phyloP scores from a whole-genome alignment of 2,888 invertebrate species.

The Pecten maximus region DNA sequence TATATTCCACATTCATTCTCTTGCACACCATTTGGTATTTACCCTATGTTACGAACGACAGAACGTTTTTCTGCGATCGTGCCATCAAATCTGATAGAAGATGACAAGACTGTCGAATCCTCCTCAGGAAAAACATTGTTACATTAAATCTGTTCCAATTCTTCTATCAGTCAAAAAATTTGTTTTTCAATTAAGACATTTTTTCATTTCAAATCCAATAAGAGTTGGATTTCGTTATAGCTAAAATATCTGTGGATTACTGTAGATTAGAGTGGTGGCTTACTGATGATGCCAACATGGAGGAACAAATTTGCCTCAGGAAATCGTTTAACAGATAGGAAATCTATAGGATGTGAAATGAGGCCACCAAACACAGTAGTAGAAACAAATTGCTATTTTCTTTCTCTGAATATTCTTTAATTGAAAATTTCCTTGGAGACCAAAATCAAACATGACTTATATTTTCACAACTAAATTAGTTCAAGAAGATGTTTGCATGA shows the following conservation, averaged over 20 bases:
- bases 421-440: background rate
- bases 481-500: background rate
- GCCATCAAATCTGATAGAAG: background rate
- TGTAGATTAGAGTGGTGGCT: background rate
- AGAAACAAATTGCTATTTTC: background rate
- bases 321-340: background rate
- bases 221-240: background rate
- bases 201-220: background rate
- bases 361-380: background rate
- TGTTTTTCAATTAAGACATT: background rate
- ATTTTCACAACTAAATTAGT: background rate
- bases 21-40: background rate
- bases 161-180: background rate
- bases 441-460: background rate
- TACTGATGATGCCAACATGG: background rate
- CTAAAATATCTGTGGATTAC: background rate
- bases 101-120: background rate
- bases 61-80: background rate
- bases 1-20: background rate
- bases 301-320: background rate
- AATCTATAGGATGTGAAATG: background rate
- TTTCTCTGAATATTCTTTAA: background rate
- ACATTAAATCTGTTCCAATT: background rate
- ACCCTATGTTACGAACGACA: background rate
- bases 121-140: background rate